Conservation (phyloP, 2,888 invertebrate genomes). For the Branchipolynoe longqiensis region DNA sequence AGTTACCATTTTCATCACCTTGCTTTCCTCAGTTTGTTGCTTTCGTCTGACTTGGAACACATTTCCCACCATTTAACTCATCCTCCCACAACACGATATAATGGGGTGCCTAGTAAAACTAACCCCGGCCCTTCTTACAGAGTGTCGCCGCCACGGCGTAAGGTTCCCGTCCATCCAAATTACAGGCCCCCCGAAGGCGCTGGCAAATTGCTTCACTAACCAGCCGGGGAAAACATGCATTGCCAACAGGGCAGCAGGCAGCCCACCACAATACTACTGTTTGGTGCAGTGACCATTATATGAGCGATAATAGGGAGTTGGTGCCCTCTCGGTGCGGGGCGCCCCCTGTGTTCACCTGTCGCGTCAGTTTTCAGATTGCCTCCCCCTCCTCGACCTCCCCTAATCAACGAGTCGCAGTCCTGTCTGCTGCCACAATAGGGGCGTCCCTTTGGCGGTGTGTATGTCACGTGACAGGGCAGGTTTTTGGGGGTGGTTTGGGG, state of each 20-base stretch:
- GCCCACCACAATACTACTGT: slow-evolving; percentile 12
- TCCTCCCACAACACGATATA: too few relatives aligned
- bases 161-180: slow-evolving; percentile 33
- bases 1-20: too few relatives aligned
- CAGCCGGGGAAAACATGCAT: slow-evolving; percentile 29
- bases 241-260: neutral
- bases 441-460: slow-evolving; percentile 8
- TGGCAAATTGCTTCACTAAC: slow-evolving; percentile 28
- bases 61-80: too few relatives aligned
- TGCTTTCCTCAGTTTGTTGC: too few relatives aligned
- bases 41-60: too few relatives aligned
- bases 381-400: neutral
- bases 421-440: neutral
- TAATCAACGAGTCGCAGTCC: neutral
- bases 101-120: too few relatives aligned
- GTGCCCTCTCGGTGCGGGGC: neutral
- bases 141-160: too few relatives aligned
- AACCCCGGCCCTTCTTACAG: too few relatives aligned
- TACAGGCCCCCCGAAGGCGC: slow-evolving; percentile 26
- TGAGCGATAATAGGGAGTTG: slow-evolving; percentile 21
- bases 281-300: slow-evolving; percentile 12
- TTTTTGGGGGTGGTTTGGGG: too few relatives aligned
- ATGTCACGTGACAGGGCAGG: neutral
- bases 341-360: neutral
- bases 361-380: neutral